Evolutionary conservation across 1,140 invertebrate genomes (phyloP), one percentile per base, ranked within the genome.

Genomic region (Lepidurus arcticus): DNA sequence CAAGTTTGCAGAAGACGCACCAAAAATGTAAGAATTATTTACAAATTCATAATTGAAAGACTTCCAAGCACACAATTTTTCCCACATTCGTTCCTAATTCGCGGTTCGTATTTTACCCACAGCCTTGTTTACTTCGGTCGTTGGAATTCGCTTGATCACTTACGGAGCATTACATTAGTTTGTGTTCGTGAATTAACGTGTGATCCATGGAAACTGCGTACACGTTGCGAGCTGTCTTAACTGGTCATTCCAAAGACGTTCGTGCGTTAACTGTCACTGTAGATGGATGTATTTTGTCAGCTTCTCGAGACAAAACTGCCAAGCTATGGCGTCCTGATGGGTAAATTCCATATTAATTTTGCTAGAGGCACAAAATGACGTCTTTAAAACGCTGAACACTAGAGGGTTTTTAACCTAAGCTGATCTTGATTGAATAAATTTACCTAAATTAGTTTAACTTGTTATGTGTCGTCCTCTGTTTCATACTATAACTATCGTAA

Each of bases 241-340:
- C 87, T 80, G 94, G 93, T 0, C 95, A 97, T 85, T 90, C 90
- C 47, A 87, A 91, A 82, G 95, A 97, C 85, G 94, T 97, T 43
- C 87, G 95, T 80, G 90, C 90, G 74, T 87, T 97, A 11, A 87
- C 89, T 3, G 86, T 88, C 7, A 89, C 89, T 47, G 86, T 88
- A 7, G 90, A 92, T 82, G 90, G 89, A 80, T 89, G 88, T 78
- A 90, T 97, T 81, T 85, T 96, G 42, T 95, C 94, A 1, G 93
- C 90, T 8, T 97, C 95, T 13, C 88, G 95, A 81, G 95, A 97
- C 85, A 91, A 90, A 84, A 94, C 93, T 24, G 90, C 92, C 13
- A 92, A 92, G 86, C 85, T 95, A 10, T 97, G 94, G 94, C 89
- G 89, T 83, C 90, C 91, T 24, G 89, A 90, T 83, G 90, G 90